Percentiles rank a stretch among this genome's conserved stretches.
These are phyloP conservation scores for Notospermus geniculatus DNA, from an alignment of 1,140 invertebrate species.

Conservation along the genomic window DNA sequence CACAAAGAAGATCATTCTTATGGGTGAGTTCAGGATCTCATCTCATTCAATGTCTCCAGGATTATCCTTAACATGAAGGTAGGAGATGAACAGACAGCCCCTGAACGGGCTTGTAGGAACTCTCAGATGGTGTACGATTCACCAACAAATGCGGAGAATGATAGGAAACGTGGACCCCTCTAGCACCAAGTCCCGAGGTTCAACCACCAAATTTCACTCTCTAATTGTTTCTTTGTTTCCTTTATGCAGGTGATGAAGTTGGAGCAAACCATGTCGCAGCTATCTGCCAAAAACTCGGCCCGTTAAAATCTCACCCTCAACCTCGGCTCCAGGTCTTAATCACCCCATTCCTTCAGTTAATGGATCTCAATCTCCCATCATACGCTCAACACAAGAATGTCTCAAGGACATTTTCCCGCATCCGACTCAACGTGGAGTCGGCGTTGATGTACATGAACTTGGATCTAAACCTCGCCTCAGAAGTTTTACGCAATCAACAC, in stretches of 20 bases:
- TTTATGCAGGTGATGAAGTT: slow-evolving; percentile 4
- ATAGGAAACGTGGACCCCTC: too few relatives aligned
- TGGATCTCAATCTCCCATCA: slow-evolving; percentile 5
- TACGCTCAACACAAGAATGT: background rate
- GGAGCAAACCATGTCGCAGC: background rate
- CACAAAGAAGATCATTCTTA: background rate
- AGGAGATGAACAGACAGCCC: too few relatives aligned
- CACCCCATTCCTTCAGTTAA: background rate
- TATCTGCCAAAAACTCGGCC: background rate
- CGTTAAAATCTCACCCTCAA: background rate
- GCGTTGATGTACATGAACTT: background rate
- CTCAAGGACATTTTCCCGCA: background rate
- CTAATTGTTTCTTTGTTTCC: too few relatives aligned
- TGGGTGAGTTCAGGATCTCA: slow-evolving; percentile 2
- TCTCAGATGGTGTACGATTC: too few relatives aligned
- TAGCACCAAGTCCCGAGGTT: too few relatives aligned
- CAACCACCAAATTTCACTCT: too few relatives aligned
- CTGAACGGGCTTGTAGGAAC: too few relatives aligned
- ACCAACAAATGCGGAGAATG: too few relatives aligned
- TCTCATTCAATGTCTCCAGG: too few relatives aligned
- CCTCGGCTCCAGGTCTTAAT: slow-evolving; percentile 1
- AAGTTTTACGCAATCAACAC: background rate
- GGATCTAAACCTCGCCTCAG: background rate
- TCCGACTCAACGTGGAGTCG: background rate
- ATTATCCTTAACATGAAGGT: too few relatives aligned